Evolutionary conservation across 2,113 vertebrate species (phyloP), one percentile per base, ranked within the genome.

Genomic region (Petrocephalus microphthalmus): DNA sequence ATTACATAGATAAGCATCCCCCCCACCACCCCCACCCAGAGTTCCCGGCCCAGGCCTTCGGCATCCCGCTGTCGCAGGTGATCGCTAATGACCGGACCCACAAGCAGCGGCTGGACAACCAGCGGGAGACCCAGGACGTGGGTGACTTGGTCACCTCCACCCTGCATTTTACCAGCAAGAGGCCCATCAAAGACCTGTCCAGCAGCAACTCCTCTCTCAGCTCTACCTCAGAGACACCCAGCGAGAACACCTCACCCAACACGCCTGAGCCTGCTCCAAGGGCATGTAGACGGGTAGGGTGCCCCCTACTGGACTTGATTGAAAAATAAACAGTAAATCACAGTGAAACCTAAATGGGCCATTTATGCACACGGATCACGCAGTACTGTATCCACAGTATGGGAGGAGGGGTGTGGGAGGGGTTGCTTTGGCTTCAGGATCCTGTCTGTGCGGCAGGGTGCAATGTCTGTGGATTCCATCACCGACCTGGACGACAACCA

Each of bases 151-250:
- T 97, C 90, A 95, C 96, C 8, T 97, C 97, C n/a, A 96, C 97
- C 89, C 93, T 98, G 89, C 97, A 98, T 2, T 96, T 96, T 1
- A 95, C 93, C 91, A 90, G 82, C 83, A 98, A 96, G 94, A 95
- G 93, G 88, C 92, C 95, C 90, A 97, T 96, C 94, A 99, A 97
- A 93, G 98, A 99, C 91, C 95, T 99, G 91, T 99, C 98, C 94
- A 99, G 98, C 96, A 99, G 98, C 95, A 99, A 98, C 94, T 99
- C 98, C 42, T 99, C 98, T 94, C 98, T 99, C 85, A 99, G 98
- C 95, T 99, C 98, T 90, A 98, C 97, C 88, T 98, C 97, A 1
- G 98, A 99, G 95, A 99, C 97, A 20, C 96, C 96, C 0, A 97
- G 96, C 11, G 97, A 97, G 91, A 96, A 95, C 29, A 96, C 96